Conservation (phyloP, 2,113 vertebrate genomes). For the Excalfactoria chinensis region DNA sequence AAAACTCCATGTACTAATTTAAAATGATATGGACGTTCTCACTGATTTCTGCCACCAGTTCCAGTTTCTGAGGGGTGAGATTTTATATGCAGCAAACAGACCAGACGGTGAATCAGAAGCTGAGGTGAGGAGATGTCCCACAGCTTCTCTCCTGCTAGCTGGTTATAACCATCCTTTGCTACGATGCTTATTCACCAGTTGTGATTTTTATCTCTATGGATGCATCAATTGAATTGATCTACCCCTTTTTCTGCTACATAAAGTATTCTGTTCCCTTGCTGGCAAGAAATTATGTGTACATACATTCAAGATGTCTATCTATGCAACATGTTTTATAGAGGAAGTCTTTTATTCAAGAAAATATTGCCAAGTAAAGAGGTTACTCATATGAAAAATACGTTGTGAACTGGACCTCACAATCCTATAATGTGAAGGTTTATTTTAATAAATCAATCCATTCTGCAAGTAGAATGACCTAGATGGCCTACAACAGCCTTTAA, state of each 20-base stretch:
- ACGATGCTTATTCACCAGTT: not conserved
- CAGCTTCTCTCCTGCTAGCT: not conserved
- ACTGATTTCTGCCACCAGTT: not conserved
- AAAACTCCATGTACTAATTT: not conserved
- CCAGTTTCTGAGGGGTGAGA: not conserved
- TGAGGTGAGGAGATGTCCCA: not conserved
- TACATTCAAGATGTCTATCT: not conserved
- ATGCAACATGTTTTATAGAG: not conserved
- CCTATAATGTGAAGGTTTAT: not conserved
- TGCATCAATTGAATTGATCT: not conserved
- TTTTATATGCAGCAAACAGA: constrained; percentile 1
- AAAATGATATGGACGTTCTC: constrained; percentile 1
- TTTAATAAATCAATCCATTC: not conserved
- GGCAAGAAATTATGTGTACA: not conserved
- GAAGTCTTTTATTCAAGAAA: not conserved
- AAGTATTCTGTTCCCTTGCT: not conserved
- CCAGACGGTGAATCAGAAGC: not conserved
- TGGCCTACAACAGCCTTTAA: not conserved
- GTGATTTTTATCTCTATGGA: not conserved
- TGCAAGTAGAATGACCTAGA: not conserved
- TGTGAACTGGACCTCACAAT: not conserved
- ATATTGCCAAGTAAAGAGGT: not conserved
- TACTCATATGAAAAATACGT: not conserved
- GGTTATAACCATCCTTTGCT: not conserved
- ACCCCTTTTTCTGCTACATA: not conserved